These are phyloP conservation scores for Callithrix jacchus DNA, from an alignment of 2,113 vertebrate species.

Conservation along the genomic window DNA sequence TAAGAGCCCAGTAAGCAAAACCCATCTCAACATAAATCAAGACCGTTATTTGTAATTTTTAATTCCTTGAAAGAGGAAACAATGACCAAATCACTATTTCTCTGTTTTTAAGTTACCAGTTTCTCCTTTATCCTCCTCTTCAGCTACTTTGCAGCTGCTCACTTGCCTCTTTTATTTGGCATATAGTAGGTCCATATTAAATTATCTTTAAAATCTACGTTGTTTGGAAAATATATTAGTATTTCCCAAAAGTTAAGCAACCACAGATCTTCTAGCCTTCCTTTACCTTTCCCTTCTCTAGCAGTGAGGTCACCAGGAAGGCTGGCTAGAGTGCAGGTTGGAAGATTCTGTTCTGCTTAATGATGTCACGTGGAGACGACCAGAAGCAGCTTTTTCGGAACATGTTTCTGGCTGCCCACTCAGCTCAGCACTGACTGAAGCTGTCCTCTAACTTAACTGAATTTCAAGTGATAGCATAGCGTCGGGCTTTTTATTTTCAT, in stretches of 20 bases:
- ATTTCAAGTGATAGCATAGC: neutral
- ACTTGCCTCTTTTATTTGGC: neutral
- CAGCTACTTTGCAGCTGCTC: neutral
- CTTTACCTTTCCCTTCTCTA: neutral
- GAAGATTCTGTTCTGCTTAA: neutral
- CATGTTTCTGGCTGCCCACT: neutral
- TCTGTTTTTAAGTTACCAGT: neutral
- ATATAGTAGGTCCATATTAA: neutral
- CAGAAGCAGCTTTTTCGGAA: neutral
- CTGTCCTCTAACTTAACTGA: slow-evolving; percentile 20
- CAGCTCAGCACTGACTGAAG: neutral
- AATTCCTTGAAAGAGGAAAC: neutral
- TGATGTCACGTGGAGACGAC: neutral
- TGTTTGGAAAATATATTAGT: neutral
- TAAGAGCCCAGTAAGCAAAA: neutral
- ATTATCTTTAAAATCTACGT: neutral
- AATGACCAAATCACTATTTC: neutral
- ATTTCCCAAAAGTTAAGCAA: neutral
- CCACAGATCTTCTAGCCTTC: neutral
- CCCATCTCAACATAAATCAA: neutral
- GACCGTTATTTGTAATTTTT: slow-evolving; percentile 5
- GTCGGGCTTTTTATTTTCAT: neutral
- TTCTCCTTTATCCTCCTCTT: neutral
- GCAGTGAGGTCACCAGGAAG: neutral
- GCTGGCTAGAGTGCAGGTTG: too few relatives aligned